phyloP scores from a whole-genome alignment of 2,113 vertebrate species.

The Cariama cristata region DNA sequence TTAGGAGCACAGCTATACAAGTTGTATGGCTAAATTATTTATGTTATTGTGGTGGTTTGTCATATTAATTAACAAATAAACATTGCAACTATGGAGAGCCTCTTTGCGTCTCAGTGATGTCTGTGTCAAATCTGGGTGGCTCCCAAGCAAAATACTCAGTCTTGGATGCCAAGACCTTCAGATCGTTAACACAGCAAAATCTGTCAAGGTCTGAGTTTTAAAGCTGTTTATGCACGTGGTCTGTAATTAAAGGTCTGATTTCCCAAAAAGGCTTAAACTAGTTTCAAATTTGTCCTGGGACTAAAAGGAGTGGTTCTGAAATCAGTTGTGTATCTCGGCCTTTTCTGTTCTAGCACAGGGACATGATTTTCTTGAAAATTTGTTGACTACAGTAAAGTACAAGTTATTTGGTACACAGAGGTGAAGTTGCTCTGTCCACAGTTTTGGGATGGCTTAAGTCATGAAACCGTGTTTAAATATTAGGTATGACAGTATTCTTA shows the following conservation, averaged over 20 bases:
- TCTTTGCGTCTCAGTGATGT: not conserved
- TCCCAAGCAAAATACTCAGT: not conserved
- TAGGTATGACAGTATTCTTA: not conserved
- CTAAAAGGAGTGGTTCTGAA: not conserved
- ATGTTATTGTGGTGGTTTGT: not conserved
- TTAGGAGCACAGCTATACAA: not conserved
- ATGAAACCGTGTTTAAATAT: not conserved
- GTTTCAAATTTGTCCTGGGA: not conserved
- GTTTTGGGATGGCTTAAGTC: not conserved
- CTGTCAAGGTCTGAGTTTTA: not conserved
- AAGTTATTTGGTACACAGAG: not conserved
- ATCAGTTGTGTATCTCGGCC: not conserved
- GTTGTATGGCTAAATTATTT: not conserved
- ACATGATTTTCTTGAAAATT: not conserved
- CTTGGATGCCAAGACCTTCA: not conserved
- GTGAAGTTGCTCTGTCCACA: not conserved
- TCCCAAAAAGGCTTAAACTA: not conserved
- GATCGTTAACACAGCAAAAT: not conserved
- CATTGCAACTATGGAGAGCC: accelerated
- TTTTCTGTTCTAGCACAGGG: not conserved
- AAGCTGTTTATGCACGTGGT: not conserved
- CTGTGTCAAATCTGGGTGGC: not conserved
- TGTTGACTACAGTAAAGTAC: not conserved
- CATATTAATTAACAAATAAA: not conserved
- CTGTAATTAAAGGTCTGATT: not conserved